Conservation (phyloP, 2,888 invertebrate species). For the Ischnura elegans region DNA sequence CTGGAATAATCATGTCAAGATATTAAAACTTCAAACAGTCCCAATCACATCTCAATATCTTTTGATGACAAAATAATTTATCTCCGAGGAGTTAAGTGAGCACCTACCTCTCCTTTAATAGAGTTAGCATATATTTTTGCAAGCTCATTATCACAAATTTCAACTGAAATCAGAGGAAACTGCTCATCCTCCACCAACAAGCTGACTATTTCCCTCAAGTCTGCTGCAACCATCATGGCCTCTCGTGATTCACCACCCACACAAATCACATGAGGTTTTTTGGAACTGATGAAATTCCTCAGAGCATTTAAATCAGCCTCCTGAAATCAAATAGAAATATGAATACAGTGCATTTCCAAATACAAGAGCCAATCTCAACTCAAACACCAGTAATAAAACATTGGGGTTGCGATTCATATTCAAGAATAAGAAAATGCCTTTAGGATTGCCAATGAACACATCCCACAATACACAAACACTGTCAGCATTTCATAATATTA, state of each 20-base stretch:
- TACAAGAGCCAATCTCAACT: no score
- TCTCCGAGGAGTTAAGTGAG: background rate
- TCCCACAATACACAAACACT: no score
- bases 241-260: constrained; percentile 95
- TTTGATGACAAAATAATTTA: no score
- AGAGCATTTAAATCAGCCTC: constrained; percentile 85
- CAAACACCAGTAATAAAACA: no score
- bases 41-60: background rate
- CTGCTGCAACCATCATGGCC: constrained; percentile 89
- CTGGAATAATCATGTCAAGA: no score
- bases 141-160: constrained; percentile 95
- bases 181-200: constrained; percentile 91
- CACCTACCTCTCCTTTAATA: constrained; percentile 86
- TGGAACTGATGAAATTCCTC: constrained; percentile 90
- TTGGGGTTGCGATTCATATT: no score
- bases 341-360: no score
- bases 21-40: background rate
- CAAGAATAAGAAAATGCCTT: no score
- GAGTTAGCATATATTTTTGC: constrained; percentile 96
- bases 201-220: constrained; percentile 86
- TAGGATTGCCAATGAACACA: no score
- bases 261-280: constrained; percentile 96
- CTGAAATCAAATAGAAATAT: constrained; percentile 73
- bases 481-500: no score
- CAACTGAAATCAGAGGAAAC: constrained; percentile 92